Conservation (phyloP, 2,113 vertebrate species). For the Sinocyclocheilus grahami region DNA sequence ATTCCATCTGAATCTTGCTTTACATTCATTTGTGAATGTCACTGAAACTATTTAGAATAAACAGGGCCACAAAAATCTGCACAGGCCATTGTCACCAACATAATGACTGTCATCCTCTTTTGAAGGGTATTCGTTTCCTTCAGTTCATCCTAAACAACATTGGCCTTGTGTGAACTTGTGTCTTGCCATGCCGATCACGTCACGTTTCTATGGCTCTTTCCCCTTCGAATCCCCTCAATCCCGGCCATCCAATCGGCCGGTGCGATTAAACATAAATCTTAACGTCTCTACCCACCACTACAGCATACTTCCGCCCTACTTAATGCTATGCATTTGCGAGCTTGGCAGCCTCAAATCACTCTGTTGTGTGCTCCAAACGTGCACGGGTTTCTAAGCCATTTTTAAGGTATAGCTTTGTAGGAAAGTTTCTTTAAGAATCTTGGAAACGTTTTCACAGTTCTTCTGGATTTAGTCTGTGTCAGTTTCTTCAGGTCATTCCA, state of each 20-base stretch:
- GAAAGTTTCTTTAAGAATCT: too few relatives aligned
- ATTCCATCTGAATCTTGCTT: not conserved
- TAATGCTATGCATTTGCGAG: constrained; percentile 38
- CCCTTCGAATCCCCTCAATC: not conserved
- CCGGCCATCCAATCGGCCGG: not conserved
- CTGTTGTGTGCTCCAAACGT: constrained; percentile 44
- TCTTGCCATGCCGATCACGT: not conserved
- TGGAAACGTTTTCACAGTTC: too few relatives aligned
- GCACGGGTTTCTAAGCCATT: constrained; percentile 41
- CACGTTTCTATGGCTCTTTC: constrained; percentile 14
- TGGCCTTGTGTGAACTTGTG: constrained; percentile 9
- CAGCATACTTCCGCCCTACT: constrained; percentile 1
- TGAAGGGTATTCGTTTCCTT: not conserved
- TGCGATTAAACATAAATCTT: constrained; percentile 11
- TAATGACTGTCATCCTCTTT: not conserved
- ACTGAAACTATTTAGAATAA: not conserved
- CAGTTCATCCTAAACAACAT: not conserved
- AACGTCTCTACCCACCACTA: constrained; percentile 2
- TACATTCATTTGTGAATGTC: not conserved
- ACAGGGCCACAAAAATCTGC: not conserved
- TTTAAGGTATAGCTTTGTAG: too few relatives aligned
- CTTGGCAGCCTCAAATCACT: constrained; percentile 39
- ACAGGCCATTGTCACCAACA: not conserved
- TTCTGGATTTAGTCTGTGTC: too few relatives aligned
- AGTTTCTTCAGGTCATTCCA: too few relatives aligned